Evolutionary conservation across 2,113 vertebrate genomes (phyloP).

Genomic region (Platysternon megacephalum): DNA sequence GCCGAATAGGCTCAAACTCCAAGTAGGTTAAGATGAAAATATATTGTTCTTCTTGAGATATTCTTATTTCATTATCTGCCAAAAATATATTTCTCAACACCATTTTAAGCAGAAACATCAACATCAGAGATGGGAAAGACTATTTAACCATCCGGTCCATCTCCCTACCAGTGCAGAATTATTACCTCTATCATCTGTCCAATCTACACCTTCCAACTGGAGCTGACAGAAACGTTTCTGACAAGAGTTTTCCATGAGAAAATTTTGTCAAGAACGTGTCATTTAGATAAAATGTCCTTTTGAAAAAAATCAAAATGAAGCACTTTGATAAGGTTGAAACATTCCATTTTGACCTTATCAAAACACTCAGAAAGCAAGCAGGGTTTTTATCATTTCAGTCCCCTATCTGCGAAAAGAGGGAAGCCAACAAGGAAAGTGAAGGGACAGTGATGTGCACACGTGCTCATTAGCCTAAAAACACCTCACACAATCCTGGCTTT

Average conservation of each 20-base stretch:
- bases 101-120: background rate
- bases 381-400: background rate
- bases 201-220: background rate
- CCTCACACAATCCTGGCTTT: background rate
- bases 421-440: slow-evolving; percentile 4
- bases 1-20: background rate
- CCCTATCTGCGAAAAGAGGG: background rate
- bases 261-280: background rate
- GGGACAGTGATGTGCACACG: background rate
- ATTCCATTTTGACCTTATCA: background rate
- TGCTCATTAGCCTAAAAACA: background rate
- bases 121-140: background rate
- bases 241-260: background rate
- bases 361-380: background rate
- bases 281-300: background rate
- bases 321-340: background rate
- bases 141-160: background rate
- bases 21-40: slow-evolving; percentile 30
- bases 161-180: background rate
- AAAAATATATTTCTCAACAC: background rate
- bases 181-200: background rate
- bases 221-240: background rate
- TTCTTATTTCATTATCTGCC: background rate
- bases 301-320: background rate
- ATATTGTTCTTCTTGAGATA: slow-evolving; percentile 20